These are phyloP conservation scores for Brachionus paranguensis DNA, from an alignment of 1,140 invertebrate genomes.

Conservation along the genomic window DNA sequence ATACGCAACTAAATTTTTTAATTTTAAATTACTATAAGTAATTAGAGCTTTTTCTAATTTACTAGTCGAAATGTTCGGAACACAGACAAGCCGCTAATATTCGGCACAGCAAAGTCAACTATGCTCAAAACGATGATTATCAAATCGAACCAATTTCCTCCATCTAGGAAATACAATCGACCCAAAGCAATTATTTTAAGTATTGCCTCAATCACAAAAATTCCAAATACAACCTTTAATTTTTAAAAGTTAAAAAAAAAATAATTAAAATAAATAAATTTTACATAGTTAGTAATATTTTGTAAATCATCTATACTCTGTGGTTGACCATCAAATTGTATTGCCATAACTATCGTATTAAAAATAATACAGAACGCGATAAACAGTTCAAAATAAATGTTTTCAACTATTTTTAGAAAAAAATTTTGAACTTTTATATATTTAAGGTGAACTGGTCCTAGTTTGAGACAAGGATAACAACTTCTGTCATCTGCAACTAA, in stretches of 20 bases:
- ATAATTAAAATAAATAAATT: neutral
- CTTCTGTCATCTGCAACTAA: constrained; percentile 26
- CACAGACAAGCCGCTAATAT: constrained; percentile 84
- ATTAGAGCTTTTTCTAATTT: constrained; percentile 54
- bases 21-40: neutral
- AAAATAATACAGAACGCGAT: constrained; percentile 95
- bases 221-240: constrained; percentile 87
- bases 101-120: constrained; percentile 81
- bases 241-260: neutral
- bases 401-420: constrained; percentile 83
- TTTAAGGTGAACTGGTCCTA: constrained; percentile 66
- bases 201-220: constrained; percentile 90
- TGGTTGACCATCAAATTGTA: constrained; percentile 86
- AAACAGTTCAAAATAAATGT: constrained; percentile 94
- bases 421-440: constrained; percentile 95
- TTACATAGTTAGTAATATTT: constrained; percentile 83
- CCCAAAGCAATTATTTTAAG: constrained; percentile 92
- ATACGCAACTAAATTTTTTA: constrained; percentile 74
- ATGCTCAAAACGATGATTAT: constrained; percentile 92
- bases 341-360: constrained; percentile 94
- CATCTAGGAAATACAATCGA: constrained; percentile 95
- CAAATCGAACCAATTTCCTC: constrained; percentile 98
- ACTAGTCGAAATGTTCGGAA: constrained; percentile 96
- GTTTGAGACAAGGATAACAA: constrained; percentile 40
- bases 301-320: constrained; percentile 63